These are phyloP conservation scores for Brachionus manjavacas DNA, from an alignment of 1,140 invertebrate species.

Conservation along the genomic window DNA sequence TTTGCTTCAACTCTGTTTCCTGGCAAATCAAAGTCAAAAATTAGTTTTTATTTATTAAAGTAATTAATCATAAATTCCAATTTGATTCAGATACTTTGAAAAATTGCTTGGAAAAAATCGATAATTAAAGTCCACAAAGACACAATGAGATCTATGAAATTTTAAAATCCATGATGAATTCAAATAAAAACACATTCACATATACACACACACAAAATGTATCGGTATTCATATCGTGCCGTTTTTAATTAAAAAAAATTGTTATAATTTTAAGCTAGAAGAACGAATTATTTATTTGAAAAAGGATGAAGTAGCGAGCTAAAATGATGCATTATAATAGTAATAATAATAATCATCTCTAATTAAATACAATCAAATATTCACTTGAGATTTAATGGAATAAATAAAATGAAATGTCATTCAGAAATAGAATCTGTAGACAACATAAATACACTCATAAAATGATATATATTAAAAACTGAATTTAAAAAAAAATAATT, in stretches of 20 bases:
- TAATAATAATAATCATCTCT: neutral
- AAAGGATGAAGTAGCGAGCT: neutral
- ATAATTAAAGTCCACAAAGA: neutral
- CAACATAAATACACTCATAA: neutral
- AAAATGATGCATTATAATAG: neutral
- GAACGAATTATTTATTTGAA: neutral
- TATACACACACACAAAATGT: neutral
- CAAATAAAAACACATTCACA: neutral
- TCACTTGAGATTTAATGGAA: slow-evolving; percentile 3
- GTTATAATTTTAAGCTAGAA: neutral
- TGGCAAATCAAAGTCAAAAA: neutral
- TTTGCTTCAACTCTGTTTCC: neutral
- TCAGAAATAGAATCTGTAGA: neutral
- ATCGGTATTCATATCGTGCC: neutral
- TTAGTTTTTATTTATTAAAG: neutral
- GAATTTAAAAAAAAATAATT: too few relatives aligned
- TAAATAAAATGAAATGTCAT: neutral
- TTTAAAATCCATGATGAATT: neutral
- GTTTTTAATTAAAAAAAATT: neutral
- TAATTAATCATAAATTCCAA: neutral
- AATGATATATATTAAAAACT: neutral
- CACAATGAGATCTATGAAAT: neutral
- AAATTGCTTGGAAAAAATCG: neutral
- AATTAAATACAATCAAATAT: neutral
- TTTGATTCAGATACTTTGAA: neutral